Base-by-base conservation (phyloP, 2,797 vertebrate species). In the Lacerta agilis region DNA sequence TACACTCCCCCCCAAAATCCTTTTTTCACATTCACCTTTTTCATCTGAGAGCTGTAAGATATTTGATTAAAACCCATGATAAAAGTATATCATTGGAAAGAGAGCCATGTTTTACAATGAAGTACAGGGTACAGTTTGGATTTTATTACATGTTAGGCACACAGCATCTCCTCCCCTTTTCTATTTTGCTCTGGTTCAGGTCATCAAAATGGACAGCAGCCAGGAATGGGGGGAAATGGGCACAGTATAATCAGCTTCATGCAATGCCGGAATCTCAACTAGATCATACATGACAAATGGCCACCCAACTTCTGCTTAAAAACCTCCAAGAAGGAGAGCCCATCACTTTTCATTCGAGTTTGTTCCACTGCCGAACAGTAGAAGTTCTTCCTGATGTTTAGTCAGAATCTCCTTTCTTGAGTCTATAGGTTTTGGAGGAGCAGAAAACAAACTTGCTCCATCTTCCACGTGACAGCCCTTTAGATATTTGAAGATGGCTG, bases 51-150 rank as follows among this genome's bases (percentile, higher is more conserved):
- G 80, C 87, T 90, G 49, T 86, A 86, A 89, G 87, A 82, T 72
- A 85, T 84, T 91, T 91, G 92, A 92, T 91, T 91, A 89, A 93
- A 93, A 93, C 83, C 11, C 86, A 64, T 0, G 0, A 73, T 90
- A 79, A 72, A 90, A 91, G 66, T 80, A 0, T 66, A 69, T 67
- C 41, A 29, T 72, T 75, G 87, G 80, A 86, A 83, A 80, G 85
- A 66, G 90, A 89, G 79, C 87, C 77, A 77, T 25, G 2, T 83
- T 91, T 75, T 73, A 15, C 87, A 84, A 89, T 81, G 87, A 64
- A 82, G 43, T 73, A 72, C 69, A 82, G 88, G 80, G 43, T 73
- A 72, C 69, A 82, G 88, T n/a, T 78, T 43, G 64, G 64, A 49
- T 84, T 91, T 69, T 82, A 82, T 87, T 88, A 80, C 67, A 83